Evolutionary conservation across 2,113 vertebrate species (phyloP).

Genomic region (Panthera leo): DNA sequence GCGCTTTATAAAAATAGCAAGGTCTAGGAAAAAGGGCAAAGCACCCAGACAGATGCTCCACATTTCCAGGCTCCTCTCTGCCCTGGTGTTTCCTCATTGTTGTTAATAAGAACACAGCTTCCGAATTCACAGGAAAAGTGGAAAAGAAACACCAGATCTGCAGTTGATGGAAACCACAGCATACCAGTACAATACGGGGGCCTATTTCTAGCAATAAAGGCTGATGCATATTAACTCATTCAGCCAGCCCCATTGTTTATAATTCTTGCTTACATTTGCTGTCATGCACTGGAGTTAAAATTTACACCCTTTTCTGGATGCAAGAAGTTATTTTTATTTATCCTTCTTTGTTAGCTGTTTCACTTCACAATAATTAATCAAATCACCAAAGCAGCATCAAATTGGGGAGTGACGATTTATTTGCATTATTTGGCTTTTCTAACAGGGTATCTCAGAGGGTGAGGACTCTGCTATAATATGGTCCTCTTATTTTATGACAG

Average conservation of each 20-base stretch:
- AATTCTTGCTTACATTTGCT: constrained; percentile 86
- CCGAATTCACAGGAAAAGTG: constrained; percentile 53
- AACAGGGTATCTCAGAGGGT: constrained; percentile 75
- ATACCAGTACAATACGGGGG: constrained; percentile 72
- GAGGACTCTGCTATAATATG: constrained; percentile 81
- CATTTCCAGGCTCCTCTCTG: not conserved
- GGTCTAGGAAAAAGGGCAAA: not conserved
- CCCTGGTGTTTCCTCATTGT: not conserved
- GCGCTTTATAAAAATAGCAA: not conserved
- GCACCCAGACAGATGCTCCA: not conserved
- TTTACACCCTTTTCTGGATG: constrained; percentile 81
- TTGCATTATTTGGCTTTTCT: constrained; percentile 83
- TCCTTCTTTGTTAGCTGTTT: constrained; percentile 84
- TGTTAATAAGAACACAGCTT: constrained; percentile 18
- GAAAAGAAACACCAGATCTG: constrained; percentile 73
- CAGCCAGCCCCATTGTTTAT: constrained; percentile 79
- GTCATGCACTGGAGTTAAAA: constrained; percentile 82
- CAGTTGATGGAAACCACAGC: constrained; percentile 72
- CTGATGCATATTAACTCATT: constrained; percentile 81
- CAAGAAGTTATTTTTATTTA: constrained; percentile 86
- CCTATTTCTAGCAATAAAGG: constrained; percentile 83
- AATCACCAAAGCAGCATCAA: constrained; percentile 79
- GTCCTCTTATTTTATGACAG: constrained; percentile 86
- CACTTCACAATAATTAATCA: constrained; percentile 87
- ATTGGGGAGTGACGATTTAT: constrained; percentile 78